Conservation (phyloP, 2,888 invertebrate genomes). For the Rambutsinella grinnellia region DNA sequence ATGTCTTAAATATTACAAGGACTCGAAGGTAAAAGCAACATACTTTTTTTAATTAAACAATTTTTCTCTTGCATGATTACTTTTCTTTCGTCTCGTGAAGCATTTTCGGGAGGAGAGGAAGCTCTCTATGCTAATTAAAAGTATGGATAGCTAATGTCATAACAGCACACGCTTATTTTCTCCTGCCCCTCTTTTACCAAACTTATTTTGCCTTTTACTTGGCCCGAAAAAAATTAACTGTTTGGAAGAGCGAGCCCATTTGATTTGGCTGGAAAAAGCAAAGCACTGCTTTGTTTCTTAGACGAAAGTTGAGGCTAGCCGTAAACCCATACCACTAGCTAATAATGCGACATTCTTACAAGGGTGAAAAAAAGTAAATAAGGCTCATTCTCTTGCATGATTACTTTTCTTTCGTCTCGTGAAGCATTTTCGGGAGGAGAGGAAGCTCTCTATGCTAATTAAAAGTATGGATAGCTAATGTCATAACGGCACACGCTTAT, state of each 20-base stretch:
- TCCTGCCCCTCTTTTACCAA: neutral
- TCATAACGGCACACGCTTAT: neutral
- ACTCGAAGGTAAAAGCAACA: slow-evolving; percentile 73
- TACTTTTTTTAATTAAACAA: slow-evolving; percentile 33
- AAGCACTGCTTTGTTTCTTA: too few species aligned
- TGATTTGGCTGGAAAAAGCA: slow-evolving; percentile 21
- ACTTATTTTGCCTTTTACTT: too few species aligned
- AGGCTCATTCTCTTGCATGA: slow-evolving; percentile 25
- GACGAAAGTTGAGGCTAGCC: too few species aligned
- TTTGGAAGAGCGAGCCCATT: slow-evolving; percentile 7
- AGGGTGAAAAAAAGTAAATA: neutral
- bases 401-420: slow-evolving; percentile 5
- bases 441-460: slow-evolving; percentile 31
- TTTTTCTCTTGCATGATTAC: slow-evolving; percentile 9
- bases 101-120: too few species aligned
- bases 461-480: slow-evolving; percentile 24
- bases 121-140: slow-evolving; percentile 36
- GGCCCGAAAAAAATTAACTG: too few species aligned
- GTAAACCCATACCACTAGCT: neutral
- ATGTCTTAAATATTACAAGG: slow-evolving; percentile 82
- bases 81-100: too few species aligned
- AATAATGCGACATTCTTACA: neutral
- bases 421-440: too few species aligned
- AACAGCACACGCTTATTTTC: neutral
- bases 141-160: slow-evolving; percentile 19